A percentile compares a stretch with the other conserved stretches of the same genome.
These are phyloP conservation scores for Balaeniceps rex DNA, from an alignment of 2,113 vertebrate genomes.

Conservation along the genomic window DNA sequence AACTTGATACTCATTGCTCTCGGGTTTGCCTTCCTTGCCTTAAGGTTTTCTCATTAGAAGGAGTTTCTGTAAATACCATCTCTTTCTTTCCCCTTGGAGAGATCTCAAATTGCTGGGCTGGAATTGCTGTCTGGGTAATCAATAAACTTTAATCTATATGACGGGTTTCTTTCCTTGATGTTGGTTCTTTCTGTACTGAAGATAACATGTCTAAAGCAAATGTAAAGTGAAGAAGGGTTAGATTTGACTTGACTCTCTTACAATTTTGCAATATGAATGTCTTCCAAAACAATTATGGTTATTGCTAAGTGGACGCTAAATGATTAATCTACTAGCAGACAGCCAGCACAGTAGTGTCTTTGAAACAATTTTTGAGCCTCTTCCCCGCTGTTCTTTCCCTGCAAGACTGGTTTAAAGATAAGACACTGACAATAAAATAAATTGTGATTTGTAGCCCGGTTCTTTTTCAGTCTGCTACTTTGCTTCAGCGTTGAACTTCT, in stretches of 20 bases:
- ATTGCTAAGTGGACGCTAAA: not conserved
- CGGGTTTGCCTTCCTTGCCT: not conserved
- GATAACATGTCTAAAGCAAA: not conserved
- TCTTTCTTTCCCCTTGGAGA: not conserved
- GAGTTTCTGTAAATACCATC: conserved; percentile 24
- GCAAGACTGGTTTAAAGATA: not conserved
- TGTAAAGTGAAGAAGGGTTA: not conserved
- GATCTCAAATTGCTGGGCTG: not conserved
- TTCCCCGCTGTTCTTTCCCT: not conserved
- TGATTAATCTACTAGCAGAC: conserved; percentile 5
- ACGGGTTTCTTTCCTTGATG: not conserved
- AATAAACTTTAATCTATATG: not conserved
- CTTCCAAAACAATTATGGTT: not conserved
- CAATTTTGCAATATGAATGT: not conserved
- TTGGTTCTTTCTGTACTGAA: not conserved
- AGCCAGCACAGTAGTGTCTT: not conserved
- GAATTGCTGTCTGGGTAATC: not conserved
- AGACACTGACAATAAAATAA: not conserved
- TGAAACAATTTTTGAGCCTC: not conserved
- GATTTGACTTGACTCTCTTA: not conserved
- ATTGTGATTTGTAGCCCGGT: not conserved
- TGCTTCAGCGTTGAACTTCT: not conserved
- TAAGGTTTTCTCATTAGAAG: conserved; percentile 34
- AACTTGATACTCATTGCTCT: not conserved
- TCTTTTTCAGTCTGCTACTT: not conserved